Evolutionary conservation across 2,888 invertebrate species (phyloP).

Genomic region (Dendrolimus houi): DNA sequence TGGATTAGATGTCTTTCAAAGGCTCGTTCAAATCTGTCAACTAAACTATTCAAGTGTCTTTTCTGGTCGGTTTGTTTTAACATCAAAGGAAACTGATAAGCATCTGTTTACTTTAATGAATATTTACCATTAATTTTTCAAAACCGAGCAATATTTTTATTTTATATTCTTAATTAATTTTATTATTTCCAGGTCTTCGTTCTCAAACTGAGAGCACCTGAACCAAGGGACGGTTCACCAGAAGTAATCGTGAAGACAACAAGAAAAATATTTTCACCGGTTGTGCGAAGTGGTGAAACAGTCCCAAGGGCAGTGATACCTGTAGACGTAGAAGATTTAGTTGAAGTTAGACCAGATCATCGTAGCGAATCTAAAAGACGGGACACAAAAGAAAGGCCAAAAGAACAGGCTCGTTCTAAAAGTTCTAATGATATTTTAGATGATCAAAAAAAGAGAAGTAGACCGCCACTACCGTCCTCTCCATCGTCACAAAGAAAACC

Average conservation of each 20-base stretch:
- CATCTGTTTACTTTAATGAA: too few relatives aligned
- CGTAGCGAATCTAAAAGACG: slow-evolving; percentile 19
- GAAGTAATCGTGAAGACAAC: slow-evolving; percentile 89
- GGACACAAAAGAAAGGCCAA: slow-evolving; percentile 28
- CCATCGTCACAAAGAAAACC: slow-evolving; percentile 75
- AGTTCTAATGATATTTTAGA: slow-evolving; percentile 55
- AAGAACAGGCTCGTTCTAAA: slow-evolving; percentile 36
- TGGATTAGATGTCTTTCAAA: too few relatives aligned
- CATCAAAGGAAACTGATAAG: too few relatives aligned
- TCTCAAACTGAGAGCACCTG: slow-evolving; percentile 59
- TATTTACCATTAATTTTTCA: too few relatives aligned
- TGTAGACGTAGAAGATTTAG: slow-evolving; percentile 50
- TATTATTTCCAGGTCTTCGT: slow-evolving; percentile 48
- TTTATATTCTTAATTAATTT: not conserved
- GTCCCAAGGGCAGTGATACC: slow-evolving; percentile 70
- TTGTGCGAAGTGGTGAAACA: slow-evolving; percentile 75
- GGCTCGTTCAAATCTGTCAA: too few relatives aligned
- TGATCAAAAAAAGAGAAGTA: slow-evolving; percentile 45
- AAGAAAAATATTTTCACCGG: slow-evolving; percentile 86
- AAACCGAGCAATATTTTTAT: too few relatives aligned
- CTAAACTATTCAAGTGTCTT: too few relatives aligned
- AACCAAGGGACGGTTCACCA: slow-evolving; percentile 53
- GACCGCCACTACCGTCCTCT: slow-evolving; percentile 78
- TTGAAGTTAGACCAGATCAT: slow-evolving; percentile 43
- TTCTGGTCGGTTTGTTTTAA: too few relatives aligned